Evolutionary conservation across 2,113 vertebrate genomes (phyloP).

Genomic region (Nibea albiflora): DNA sequence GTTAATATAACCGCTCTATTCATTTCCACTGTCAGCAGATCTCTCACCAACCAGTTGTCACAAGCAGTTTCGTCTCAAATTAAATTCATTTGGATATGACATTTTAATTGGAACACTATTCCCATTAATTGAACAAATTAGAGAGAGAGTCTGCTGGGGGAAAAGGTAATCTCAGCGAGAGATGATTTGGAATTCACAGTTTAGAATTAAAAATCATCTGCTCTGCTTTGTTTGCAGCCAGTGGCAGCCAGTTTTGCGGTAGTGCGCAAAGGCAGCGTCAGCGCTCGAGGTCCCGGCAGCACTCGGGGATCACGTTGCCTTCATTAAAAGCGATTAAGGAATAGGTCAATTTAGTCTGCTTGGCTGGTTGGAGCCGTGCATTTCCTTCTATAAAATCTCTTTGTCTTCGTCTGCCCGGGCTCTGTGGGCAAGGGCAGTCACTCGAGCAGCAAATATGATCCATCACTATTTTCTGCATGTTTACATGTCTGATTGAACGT

Average conservation of each 20-base stretch:
- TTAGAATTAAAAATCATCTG: slow-evolving; percentile 75
- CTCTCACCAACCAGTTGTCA: slow-evolving; percentile 60
- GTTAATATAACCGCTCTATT: slow-evolving; percentile 47
- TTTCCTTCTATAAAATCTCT: slow-evolving; percentile 62
- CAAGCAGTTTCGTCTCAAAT: slow-evolving; percentile 74
- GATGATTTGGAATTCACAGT: slow-evolving; percentile 75
- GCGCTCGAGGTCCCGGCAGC: slow-evolving; percentile 62
- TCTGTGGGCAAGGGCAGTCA: slow-evolving; percentile 50
- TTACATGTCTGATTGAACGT: slow-evolving; percentile 71
- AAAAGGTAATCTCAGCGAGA: slow-evolving; percentile 73
- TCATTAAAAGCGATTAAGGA: slow-evolving; percentile 84
- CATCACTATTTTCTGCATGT: slow-evolving; percentile 65
- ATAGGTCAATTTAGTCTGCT: slow-evolving; percentile 80
- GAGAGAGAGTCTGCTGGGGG: slow-evolving; percentile 74
- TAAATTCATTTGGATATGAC: slow-evolving; percentile 79
- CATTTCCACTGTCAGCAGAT: slow-evolving; percentile 54
- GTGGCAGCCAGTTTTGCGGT: slow-evolving; percentile 62
- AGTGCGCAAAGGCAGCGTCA: slow-evolving; percentile 21
- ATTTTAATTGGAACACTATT: slow-evolving; percentile 83
- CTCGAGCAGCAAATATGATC: slow-evolving; percentile 73
- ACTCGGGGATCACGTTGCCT: slow-evolving; percentile 74
- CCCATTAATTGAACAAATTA: slow-evolving; percentile 83
- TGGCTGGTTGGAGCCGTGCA: slow-evolving; percentile 60
- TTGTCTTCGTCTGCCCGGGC: slow-evolving; percentile 62
- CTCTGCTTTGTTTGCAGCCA: slow-evolving; percentile 68